These are phyloP conservation scores for Acrobasis repandana DNA, from an alignment of 2,888 invertebrate species.

Conservation along the genomic window DNA sequence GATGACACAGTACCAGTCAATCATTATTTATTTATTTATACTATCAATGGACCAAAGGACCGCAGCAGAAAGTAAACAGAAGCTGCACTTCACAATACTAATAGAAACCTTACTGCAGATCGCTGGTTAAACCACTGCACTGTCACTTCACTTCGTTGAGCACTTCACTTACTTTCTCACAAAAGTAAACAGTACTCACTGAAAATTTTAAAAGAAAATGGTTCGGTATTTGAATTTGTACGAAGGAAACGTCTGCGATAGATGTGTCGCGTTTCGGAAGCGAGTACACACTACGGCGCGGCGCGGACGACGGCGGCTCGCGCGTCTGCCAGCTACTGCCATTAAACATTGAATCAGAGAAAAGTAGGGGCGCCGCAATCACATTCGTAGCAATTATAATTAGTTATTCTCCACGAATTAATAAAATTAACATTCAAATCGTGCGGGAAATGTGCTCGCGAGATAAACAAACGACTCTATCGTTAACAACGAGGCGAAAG, in stretches of 20 bases:
- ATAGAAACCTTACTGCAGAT: slow-evolving; percentile 52
- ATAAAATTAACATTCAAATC: slow-evolving; percentile 56
- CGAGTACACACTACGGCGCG: slow-evolving; percentile 64
- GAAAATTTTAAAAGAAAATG: slow-evolving; percentile 34
- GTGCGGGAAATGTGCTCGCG: slow-evolving; percentile 38
- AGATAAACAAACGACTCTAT: slow-evolving; percentile 36
- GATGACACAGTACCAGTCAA: background rate
- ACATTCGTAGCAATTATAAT: slow-evolving; percentile 45
- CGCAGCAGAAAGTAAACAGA: slow-evolving; percentile 30
- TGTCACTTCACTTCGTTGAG: slow-evolving; percentile 37
- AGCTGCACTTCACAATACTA: slow-evolving; percentile 32
- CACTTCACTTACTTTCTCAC: slow-evolving; percentile 59
- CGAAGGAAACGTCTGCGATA: slow-evolving; percentile 43
- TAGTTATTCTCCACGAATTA: slow-evolving; percentile 67
- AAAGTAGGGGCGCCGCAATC: slow-evolving; percentile 67
- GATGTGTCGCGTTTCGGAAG: slow-evolving; percentile 70
- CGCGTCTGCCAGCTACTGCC: slow-evolving; percentile 38
- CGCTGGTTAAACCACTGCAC: slow-evolving; percentile 56
- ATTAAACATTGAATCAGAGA: slow-evolving; percentile 66
- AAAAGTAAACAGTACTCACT: slow-evolving; percentile 58
- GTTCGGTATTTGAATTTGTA: slow-evolving; percentile 48
- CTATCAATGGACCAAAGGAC: slow-evolving; percentile 24
- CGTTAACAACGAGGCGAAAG: slow-evolving; percentile 38
- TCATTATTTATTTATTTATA: slow-evolving; percentile 14
- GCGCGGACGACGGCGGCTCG: slow-evolving; percentile 37